Percentiles rank a stretch among this genome's conserved stretches.
phyloP scores from a whole-genome alignment of 2,888 invertebrate genomes.

The Isotomurus palustris region DNA sequence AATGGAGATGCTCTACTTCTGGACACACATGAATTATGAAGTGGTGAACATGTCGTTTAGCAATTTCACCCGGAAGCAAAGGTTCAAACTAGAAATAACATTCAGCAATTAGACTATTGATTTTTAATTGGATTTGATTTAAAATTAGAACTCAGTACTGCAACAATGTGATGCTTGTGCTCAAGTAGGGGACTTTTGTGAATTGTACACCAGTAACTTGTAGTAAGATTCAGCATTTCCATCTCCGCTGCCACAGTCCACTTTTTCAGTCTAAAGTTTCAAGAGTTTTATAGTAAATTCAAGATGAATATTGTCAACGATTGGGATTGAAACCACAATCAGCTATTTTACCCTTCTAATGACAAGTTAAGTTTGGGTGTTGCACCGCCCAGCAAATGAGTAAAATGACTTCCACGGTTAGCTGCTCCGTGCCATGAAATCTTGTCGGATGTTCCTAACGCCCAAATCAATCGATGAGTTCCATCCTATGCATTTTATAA shows the following conservation, averaged over 20 bases:
- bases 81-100: conserved; percentile 15
- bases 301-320: background rate
- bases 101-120: too few relatives aligned
- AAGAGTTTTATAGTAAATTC: background rate
- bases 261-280: background rate
- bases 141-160: conserved; percentile 3
- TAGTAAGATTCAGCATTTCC: conserved; percentile 7
- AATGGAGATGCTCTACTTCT: background rate
- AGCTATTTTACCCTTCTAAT: background rate
- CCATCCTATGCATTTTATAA: background rate
- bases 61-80: background rate
- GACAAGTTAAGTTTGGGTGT: background rate
- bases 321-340: background rate
- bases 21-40: conserved; percentile 13
- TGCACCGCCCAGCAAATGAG: background rate
- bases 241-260: conserved; percentile 9
- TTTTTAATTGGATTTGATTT: too few relatives aligned
- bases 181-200: conserved; percentile 5
- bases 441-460: conserved; percentile 1
- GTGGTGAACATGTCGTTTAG: conserved; percentile 12
- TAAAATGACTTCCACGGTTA: conserved; percentile 1
- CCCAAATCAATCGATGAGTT: conserved; percentile 15
- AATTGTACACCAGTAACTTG: conserved; percentile 20
- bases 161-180: conserved; percentile 14
- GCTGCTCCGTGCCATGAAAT: background rate